phyloP scores from a whole-genome alignment of 2,113 vertebrate genomes.

The Donacobius atricapilla region DNA sequence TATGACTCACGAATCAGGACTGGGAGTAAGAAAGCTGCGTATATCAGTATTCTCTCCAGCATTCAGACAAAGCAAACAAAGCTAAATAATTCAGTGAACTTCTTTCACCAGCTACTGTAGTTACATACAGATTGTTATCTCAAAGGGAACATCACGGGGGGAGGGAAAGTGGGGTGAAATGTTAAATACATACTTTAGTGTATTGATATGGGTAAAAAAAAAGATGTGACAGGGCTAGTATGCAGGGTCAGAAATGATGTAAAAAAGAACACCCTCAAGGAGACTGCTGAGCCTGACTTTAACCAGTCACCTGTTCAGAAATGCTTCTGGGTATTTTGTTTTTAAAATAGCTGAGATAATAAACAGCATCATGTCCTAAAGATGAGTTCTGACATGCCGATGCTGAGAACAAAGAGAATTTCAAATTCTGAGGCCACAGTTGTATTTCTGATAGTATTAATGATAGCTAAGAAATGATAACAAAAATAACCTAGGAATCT shows the following conservation, averaged over 20 bases:
- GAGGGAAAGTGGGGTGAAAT: background rate
- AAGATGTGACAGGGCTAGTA: background rate
- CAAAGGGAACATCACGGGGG: background rate
- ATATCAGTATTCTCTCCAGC: background rate
- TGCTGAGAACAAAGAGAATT: background rate
- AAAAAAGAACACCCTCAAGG: background rate
- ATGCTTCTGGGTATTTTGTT: accelerated
- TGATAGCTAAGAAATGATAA: background rate
- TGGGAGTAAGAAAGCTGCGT: background rate
- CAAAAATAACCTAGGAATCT: background rate
- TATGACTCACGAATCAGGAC: background rate
- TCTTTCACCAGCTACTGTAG: background rate
- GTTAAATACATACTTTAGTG: background rate
- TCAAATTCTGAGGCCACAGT: background rate
- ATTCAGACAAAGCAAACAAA: slow-evolving; percentile 4
- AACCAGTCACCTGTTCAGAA: background rate
- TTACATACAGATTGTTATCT: background rate
- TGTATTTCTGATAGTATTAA: background rate
- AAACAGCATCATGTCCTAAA: background rate
- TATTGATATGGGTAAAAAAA: background rate
- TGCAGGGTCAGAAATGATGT: background rate
- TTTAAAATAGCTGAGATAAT: background rate
- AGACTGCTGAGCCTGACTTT: background rate
- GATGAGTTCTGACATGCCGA: background rate
- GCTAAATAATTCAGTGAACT: slow-evolving; percentile 39